Evolutionary conservation across 2,113 vertebrate species (phyloP).

Genomic region (Hepsetus odoe): DNA sequence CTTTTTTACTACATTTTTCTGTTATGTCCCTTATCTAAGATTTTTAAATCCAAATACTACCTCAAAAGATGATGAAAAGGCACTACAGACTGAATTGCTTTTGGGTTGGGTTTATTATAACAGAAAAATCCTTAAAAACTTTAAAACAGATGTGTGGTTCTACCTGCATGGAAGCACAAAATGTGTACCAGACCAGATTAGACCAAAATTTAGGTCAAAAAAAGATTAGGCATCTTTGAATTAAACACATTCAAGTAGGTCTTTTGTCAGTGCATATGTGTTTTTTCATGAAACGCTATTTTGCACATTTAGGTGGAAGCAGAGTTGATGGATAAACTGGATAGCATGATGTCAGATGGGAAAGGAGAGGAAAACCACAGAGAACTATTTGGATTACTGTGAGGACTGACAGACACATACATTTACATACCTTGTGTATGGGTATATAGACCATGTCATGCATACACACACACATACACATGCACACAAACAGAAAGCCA

Average conservation of each 20-base stretch:
- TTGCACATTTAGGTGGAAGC: conserved; percentile 88
- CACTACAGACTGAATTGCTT: not conserved
- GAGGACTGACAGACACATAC: conserved; percentile 65
- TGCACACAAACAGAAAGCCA: not conserved
- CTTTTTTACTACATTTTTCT: not conserved
- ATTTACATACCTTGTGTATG: not conserved
- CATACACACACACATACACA: conserved; percentile 19
- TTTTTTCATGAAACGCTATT: conserved; percentile 49
- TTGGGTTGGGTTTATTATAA: not conserved
- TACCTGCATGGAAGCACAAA: not conserved
- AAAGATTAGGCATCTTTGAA: not conserved
- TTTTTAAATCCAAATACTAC: not conserved
- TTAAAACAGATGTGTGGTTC: too few relatives aligned
- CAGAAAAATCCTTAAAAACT: too few relatives aligned
- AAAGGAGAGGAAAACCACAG: conserved; percentile 99
- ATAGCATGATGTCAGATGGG: conserved; percentile 95
- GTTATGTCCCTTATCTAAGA: not conserved
- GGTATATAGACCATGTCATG: not conserved
- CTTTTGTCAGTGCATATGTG: not conserved
- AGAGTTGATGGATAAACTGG: conserved; percentile 95
- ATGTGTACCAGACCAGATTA: not conserved
- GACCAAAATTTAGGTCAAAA: not conserved
- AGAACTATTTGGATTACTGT: conserved; percentile 97
- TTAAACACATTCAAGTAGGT: too few relatives aligned
- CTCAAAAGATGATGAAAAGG: not conserved